Conservation (phyloP, 2,888 invertebrate species). For the Eupeodes luniger region DNA sequence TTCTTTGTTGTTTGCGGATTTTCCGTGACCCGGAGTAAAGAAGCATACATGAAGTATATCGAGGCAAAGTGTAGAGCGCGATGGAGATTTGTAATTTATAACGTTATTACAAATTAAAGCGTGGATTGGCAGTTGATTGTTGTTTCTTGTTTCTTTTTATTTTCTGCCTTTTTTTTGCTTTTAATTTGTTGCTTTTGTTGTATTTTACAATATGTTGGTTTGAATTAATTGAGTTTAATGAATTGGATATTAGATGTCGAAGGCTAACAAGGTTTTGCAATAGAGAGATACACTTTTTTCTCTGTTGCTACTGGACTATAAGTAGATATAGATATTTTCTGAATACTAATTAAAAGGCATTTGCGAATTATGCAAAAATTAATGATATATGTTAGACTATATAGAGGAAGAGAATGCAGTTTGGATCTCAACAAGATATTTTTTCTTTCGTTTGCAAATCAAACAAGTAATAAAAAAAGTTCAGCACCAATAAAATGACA, state of each 20-base stretch:
- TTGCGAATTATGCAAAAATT: conserved; percentile 41
- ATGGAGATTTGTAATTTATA: conserved; percentile 73
- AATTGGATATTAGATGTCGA: conserved; percentile 72
- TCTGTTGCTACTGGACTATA: conserved; percentile 5
- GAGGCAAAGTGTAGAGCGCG: conserved; percentile 30
- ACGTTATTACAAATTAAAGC: conserved; percentile 69
- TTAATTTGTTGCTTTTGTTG: conserved; percentile 39
- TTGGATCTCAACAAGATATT: not conserved
- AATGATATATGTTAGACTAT: not conserved
- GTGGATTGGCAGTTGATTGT: conserved; percentile 47
- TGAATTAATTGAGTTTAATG: conserved; percentile 72
- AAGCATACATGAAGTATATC: not conserved
- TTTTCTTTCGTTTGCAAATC: not conserved
- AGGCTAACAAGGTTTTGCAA: conserved; percentile 72
- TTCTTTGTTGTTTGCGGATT: conserved; percentile 45
- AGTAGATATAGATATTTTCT: too few relatives aligned
- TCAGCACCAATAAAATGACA: not conserved
- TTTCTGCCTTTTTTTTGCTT: not conserved
- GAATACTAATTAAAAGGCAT: conserved; percentile 34
- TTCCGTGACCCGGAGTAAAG: conserved; percentile 55
- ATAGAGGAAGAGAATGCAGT: not conserved
- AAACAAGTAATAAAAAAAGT: not conserved
- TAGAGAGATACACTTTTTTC: conserved; percentile 2
- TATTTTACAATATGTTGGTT: conserved; percentile 29
- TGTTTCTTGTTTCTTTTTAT: not conserved